These are phyloP conservation scores for Pegoplata infirma DNA, from an alignment of 2,888 invertebrate genomes.

Conservation along the genomic window DNA sequence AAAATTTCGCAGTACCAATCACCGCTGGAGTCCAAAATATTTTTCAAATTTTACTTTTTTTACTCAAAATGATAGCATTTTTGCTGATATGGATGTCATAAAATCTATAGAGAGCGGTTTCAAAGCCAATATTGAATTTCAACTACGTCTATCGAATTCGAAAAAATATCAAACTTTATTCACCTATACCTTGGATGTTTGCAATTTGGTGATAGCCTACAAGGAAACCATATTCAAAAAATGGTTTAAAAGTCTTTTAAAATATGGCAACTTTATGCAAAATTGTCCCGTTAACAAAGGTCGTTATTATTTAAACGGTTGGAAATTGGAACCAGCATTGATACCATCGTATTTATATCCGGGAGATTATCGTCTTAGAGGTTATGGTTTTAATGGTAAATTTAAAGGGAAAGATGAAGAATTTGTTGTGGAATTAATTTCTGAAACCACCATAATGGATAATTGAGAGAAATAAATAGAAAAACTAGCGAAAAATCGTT, in stretches of 20 bases:
- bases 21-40: constrained; percentile 42
- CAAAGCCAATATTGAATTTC: constrained; percentile 64
- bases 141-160: constrained; percentile 62
- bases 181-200: constrained; percentile 65
- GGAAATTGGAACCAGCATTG: constrained; percentile 55
- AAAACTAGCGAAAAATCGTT: too few relatives aligned
- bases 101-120: constrained; percentile 59
- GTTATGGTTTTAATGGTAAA: background rate
- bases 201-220: constrained; percentile 62
- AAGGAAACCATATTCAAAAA: constrained; percentile 66
- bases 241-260: constrained; percentile 66
- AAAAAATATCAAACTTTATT: constrained; percentile 67
- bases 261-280: constrained; percentile 67
- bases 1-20: background rate
- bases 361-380: constrained; percentile 62
- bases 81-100: constrained; percentile 62
- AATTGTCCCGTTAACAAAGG: constrained; percentile 66
- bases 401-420: background rate
- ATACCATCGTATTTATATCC: constrained; percentile 64
- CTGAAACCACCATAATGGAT: too few relatives aligned
- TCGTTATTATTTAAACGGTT: constrained; percentile 63
- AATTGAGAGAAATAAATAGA: too few relatives aligned
- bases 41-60: constrained; percentile 63
- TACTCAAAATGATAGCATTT: constrained; percentile 63
- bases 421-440: background rate